Conservation (phyloP, 1,140 invertebrate genomes). For the Scylla paramamosain region DNA sequence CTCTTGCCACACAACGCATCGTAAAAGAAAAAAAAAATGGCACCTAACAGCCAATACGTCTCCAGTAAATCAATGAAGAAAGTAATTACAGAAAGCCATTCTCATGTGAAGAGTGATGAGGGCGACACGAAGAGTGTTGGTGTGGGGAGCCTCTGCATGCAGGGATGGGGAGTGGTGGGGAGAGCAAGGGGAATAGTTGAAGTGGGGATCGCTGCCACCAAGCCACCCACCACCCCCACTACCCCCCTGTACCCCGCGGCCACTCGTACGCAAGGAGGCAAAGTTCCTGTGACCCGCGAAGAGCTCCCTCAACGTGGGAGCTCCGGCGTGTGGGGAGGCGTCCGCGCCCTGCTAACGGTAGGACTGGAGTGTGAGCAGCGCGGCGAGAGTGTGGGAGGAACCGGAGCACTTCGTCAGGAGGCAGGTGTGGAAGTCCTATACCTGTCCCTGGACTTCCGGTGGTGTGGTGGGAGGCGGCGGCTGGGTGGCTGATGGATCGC, state of each 20-base stretch:
- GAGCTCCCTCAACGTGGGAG: conserved; percentile 58
- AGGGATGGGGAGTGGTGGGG: not conserved
- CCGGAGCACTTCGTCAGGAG: not conserved
- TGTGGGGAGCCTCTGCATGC: not conserved
- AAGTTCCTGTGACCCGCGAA: conserved; percentile 71
- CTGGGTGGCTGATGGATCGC: not conserved
- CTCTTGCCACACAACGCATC: not conserved
- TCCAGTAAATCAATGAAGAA: not conserved
- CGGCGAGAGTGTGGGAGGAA: not conserved
- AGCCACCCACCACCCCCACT: not conserved
- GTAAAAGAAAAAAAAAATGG: no score
- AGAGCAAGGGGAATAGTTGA: not conserved
- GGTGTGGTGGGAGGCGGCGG: not conserved
- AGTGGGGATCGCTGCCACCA: not conserved
- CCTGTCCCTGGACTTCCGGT: conserved; percentile 15
- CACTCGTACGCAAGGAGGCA: conserved; percentile 68
- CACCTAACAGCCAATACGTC: not conserved
- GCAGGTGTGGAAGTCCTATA: conserved; percentile 10
- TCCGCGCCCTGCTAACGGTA: conserved; percentile 22
- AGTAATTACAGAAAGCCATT: not conserved
- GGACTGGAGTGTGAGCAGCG: not conserved
- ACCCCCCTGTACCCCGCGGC: conserved; percentile 53
- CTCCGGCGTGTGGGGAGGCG: conserved; percentile 6
- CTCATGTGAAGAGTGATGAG: not conserved
- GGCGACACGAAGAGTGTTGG: not conserved